Percentiles rank a stretch among this genome's conserved stretches.
phyloP scores from a whole-genome alignment of 2,113 vertebrate species.

The Potamarius usumacintae region DNA sequence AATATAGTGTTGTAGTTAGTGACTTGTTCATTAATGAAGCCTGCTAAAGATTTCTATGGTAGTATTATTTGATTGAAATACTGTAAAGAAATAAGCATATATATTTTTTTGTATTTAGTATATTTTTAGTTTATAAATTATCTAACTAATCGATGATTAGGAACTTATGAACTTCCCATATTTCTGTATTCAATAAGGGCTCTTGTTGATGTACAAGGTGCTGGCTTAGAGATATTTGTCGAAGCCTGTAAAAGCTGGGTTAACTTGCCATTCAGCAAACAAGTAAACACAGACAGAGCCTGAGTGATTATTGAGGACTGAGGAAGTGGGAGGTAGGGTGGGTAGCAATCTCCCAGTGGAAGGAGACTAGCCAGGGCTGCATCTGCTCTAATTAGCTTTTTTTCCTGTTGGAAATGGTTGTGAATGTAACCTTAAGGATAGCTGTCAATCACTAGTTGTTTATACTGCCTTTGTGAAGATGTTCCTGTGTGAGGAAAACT shows the following conservation, averaged over 20 bases:
- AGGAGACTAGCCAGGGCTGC: conserved; percentile 37
- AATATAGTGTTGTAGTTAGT: not conserved
- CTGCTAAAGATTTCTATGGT: not conserved
- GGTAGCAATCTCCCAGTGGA: conserved; percentile 47
- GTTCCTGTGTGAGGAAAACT: conserved; percentile 36
- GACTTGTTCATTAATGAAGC: not conserved
- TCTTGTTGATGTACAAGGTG: not conserved
- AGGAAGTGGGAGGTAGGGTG: conserved; percentile 31
- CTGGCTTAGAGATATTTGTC: conserved; percentile 29
- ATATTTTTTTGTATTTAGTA: not conserved
- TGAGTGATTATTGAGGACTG: conserved; percentile 55
- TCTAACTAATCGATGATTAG: not conserved
- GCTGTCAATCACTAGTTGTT: conserved; percentile 38
- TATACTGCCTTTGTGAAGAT: conserved; percentile 44
- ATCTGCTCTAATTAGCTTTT: conserved; percentile 40
- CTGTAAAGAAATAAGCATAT: not conserved
- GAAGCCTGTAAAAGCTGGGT: conserved; percentile 13
- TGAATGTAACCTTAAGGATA: conserved; percentile 18
- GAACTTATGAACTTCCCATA: not conserved
- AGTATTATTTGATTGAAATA: not conserved
- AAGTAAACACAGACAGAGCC: conserved; percentile 73
- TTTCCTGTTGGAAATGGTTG: conserved; percentile 24
- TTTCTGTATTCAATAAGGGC: not conserved
- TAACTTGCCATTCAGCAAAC: conserved; percentile 47
- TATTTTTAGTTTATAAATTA: not conserved